Evolutionary conservation across 1,140 invertebrate species (phyloP), one percentile per base, ranked within the genome.

Genomic region (silkworm (Bombyx mori)): DNA sequence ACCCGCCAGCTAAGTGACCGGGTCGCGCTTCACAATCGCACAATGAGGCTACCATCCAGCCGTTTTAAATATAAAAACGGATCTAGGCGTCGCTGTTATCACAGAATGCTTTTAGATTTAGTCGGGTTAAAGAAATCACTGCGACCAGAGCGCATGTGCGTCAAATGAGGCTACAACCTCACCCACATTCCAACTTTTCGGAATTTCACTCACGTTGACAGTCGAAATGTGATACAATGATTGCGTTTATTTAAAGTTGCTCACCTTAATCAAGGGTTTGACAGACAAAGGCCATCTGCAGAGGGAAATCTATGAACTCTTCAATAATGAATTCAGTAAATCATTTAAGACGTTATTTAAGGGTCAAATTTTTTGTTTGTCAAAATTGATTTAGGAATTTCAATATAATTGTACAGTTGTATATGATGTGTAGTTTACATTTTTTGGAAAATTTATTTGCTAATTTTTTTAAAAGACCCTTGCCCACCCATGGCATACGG

Each of bases 121-220:
- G 70, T 51, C 44, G 68, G 71, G 65, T 56, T 84, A 69, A 62
- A 75, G 73, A 77, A 79, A 84, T 75, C 71, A 69, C 69, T 58
- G 54, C 52, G 63, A 71, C 54, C 68, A 75, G 65, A 61, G 82
- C 79, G 79, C 79, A 81, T 85, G 82, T 80, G 72, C 79, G 69
- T 66, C 72, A 69, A 83, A 79, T 79, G 71, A 68, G 79, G 79
- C 76, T 79, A 77, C 73, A 75, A 35, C 26, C 26, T 81, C 74
- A 79, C 77, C 79, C 76, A 86, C 79, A 86, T 82, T 81, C 74
- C 77, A 71, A 67, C 67, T 71, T 75, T 79, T 75, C 77, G 73
- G 80, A 83, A 85, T 83, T 82, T 82, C 82, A 80, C 77, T 78
- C 65, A 73, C 67, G 67, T 76, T 79, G 76, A 72, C 76, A 79